Evolutionary conservation across 2,797 vertebrate genomes (phyloP).

Genomic region (Dermochelys coriacea): DNA sequence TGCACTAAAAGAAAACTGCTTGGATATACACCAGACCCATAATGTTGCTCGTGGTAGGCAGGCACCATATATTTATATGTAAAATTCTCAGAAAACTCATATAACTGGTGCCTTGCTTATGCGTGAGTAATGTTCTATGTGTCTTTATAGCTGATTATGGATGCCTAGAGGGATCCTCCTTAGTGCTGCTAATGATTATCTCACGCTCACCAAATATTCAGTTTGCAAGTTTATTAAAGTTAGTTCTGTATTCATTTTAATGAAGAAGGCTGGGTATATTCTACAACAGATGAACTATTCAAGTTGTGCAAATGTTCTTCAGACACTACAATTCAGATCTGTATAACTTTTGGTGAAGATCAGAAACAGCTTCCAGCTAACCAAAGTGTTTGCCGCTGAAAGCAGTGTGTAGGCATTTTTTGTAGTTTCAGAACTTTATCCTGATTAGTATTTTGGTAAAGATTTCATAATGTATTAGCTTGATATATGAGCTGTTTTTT

Average conservation of each 20-base stretch:
- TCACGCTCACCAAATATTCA: neutral
- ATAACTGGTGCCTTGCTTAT: neutral
- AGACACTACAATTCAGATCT: neutral
- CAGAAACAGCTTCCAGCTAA: neutral
- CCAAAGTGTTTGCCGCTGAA: accelerated
- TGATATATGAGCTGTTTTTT: conserved; percentile 1
- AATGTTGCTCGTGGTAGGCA: neutral
- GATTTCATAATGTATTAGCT: neutral
- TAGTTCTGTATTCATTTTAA: neutral
- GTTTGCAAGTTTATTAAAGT: neutral
- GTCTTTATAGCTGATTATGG: neutral
- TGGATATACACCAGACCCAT: neutral
- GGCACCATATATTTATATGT: neutral
- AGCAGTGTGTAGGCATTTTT: accelerated
- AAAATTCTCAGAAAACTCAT: neutral
- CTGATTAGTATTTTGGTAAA: accelerated
- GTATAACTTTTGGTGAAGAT: neutral
- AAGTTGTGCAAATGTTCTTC: neutral
- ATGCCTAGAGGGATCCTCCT: neutral
- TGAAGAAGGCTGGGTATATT: neutral
- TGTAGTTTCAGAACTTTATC: neutral
- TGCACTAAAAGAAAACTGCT: neutral
- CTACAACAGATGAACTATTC: neutral
- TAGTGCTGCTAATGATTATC: neutral
- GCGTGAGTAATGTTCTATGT: neutral